A percentile compares a stretch with the other conserved stretches of the same genome.
Evolutionary conservation across 2,888 invertebrate genomes (phyloP).

Genomic region (Apotomis turbidana): DNA sequence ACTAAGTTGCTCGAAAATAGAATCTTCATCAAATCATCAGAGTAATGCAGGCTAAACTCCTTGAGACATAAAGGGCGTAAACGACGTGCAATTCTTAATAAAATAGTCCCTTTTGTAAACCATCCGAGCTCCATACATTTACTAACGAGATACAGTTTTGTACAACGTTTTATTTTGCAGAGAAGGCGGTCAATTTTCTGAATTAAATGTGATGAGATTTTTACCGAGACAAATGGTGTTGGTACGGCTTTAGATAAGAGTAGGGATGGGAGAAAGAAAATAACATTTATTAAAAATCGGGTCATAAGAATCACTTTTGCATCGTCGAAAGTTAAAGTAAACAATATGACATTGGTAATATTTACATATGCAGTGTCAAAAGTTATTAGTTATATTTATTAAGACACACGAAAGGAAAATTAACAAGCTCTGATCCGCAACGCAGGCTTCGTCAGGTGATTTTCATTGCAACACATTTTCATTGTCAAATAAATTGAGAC

Average conservation of each 20-base stretch:
- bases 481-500: too few species aligned
- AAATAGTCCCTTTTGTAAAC: not conserved
- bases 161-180: slow-evolving; percentile 15
- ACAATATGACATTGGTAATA: too few species aligned
- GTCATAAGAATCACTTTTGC: too few species aligned
- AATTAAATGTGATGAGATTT: slow-evolving; percentile 19
- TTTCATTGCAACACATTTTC: too few species aligned
- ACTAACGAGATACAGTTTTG: slow-evolving; percentile 3
- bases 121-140: slow-evolving; percentile 3
- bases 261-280: not conserved
- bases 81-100: not conserved
- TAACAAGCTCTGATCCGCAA: too few species aligned
- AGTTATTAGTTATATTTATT: too few species aligned
- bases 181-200: slow-evolving; percentile 12
- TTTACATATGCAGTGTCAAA: too few species aligned
- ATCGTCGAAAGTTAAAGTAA: too few species aligned
- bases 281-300: too few species aligned
- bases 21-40: slow-evolving; percentile 17
- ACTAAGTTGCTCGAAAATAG: slow-evolving; percentile 3
- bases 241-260: not conserved
- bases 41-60: not conserved
- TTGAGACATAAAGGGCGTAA: not conserved
- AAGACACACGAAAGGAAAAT: too few species aligned
- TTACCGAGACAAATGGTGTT: not conserved
- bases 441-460: too few species aligned